Evolutionary conservation across 2,113 vertebrate species (phyloP).

Genomic region (Phyllostomus hastatus): DNA sequence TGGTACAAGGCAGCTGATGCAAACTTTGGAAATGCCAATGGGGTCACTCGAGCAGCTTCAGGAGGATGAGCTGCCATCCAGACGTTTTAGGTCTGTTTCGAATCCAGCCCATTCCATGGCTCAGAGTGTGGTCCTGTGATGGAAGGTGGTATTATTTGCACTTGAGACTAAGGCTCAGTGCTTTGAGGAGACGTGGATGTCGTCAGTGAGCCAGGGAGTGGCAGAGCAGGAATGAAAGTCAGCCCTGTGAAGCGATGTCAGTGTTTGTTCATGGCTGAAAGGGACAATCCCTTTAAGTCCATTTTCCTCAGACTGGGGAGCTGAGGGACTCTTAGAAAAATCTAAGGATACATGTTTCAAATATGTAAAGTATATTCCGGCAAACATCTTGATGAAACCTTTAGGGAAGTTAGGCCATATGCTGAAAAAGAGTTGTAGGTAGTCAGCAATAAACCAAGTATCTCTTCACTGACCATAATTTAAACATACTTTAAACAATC

Average conservation of each 20-base stretch:
- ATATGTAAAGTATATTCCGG: accelerated
- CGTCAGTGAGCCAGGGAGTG: not conserved
- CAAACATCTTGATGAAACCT: not conserved
- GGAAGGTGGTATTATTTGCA: not conserved
- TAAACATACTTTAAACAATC: not conserved
- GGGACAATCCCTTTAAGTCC: not conserved
- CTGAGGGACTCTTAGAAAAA: not conserved
- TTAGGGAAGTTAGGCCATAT: not conserved
- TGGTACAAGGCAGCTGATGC: too few relatives aligned
- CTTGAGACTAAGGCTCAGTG: not conserved
- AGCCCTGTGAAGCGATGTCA: not conserved
- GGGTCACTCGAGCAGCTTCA: too few relatives aligned
- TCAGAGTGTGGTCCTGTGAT: too few relatives aligned
- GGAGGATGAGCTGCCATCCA: too few relatives aligned
- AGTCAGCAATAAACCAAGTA: not conserved
- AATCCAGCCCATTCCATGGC: not conserved
- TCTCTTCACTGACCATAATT: not conserved
- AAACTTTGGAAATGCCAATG: too few relatives aligned
- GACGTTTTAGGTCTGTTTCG: accelerated
- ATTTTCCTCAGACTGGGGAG: not conserved
- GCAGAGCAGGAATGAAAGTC: not conserved
- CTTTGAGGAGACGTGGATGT: not conserved
- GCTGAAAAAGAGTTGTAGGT: not conserved
- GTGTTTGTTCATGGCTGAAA: not conserved
- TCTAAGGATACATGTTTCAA: not conserved